Conservation (phyloP, 53 echinoderm and acorn worm species). For the Paracentrotus lividus region DNA sequence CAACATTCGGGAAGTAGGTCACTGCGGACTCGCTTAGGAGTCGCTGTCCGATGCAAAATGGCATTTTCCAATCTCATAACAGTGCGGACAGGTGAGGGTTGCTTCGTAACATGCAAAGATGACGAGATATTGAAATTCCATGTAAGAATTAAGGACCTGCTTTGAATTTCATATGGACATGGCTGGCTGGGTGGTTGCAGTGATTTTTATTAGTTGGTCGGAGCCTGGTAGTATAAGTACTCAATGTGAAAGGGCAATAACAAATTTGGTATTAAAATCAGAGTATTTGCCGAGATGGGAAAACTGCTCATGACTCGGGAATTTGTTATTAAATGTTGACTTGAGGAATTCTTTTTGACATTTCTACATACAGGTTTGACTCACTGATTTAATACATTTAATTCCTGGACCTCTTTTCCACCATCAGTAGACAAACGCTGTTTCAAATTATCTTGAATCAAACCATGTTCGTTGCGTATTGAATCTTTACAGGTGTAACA, state of each 20-base stretch:
- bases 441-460: background rate
- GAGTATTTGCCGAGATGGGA: conserved; percentile 14
- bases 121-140: conserved; percentile 46
- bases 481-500: too few species aligned
- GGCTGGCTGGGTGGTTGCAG: conserved; percentile 32
- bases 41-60: conserved; percentile 37
- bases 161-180: conserved; percentile 47
- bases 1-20: conserved; percentile 3
- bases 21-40: background rate
- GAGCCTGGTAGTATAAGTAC: conserved; percentile 19
- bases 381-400: background rate
- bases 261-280: conserved; percentile 53
- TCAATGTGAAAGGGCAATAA: background rate
- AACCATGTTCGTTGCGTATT: background rate
- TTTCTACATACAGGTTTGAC: background rate
- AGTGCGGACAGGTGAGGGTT: conserved; percentile 20
- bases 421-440: background rate
- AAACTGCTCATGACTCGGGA: background rate
- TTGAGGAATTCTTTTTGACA: conserved; percentile 37
- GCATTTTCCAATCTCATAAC: conserved; percentile 46
- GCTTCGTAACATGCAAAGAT: background rate
- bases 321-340: background rate
- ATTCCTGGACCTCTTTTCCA: background rate
- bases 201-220: conserved; percentile 41
- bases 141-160: conserved; percentile 36